Percentiles rank a stretch among this genome's conserved stretches.
phyloP scores from a whole-genome alignment of 1,140 invertebrate genomes.

The Formica exsecta region DNA sequence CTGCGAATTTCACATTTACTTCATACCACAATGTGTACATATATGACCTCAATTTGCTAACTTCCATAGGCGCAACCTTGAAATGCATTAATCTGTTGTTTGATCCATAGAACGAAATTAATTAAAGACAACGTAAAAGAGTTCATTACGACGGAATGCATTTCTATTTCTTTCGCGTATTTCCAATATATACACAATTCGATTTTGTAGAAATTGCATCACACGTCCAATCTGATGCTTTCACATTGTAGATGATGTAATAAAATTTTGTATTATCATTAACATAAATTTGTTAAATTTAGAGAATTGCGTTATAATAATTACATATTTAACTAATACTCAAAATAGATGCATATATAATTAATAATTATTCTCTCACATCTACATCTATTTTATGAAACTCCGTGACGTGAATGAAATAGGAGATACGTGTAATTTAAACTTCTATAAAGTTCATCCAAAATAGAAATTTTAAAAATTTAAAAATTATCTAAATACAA shows the following conservation, averaged over 20 bases:
- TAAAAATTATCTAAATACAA: too few species aligned
- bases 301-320: too few species aligned
- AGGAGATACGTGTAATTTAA: too few species aligned
- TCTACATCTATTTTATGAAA: too few species aligned
- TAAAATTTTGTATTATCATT: not conserved
- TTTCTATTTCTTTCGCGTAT: not conserved
- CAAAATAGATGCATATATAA: too few species aligned
- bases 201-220: not conserved
- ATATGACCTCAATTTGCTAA: not conserved
- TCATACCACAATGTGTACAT: not conserved
- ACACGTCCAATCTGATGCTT: not conserved
- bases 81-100: conserved; percentile 40
- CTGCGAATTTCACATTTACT: conserved; percentile 14
- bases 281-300: not conserved
- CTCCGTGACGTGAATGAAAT: too few species aligned
- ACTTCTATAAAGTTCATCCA: too few species aligned
- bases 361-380: too few species aligned
- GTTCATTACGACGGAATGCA: not conserved
- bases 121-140: not conserved
- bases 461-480: too few species aligned
- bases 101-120: conserved; percentile 10
- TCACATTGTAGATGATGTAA: not conserved
- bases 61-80: conserved; percentile 32
- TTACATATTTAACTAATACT: too few species aligned
- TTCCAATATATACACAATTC: too few species aligned